These are phyloP conservation scores for Prosopocoilus inquinatus DNA, from an alignment of 2,888 invertebrate species.

Conservation along the genomic window DNA sequence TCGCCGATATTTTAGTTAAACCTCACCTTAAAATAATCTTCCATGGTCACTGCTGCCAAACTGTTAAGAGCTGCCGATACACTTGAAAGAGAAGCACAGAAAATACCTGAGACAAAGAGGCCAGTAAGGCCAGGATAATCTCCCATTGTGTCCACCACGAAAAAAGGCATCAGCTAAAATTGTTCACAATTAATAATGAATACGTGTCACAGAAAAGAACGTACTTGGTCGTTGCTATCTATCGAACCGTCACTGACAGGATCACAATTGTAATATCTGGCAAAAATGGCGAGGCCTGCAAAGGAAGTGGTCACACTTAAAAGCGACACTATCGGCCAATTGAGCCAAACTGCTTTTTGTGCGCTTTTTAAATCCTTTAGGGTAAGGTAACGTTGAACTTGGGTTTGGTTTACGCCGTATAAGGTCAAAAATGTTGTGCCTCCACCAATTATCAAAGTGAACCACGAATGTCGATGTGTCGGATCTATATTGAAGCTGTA, in stretches of 20 bases:
- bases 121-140: slow-evolving; percentile 75
- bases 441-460: slow-evolving; percentile 79
- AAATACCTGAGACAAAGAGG: slow-evolving; percentile 83
- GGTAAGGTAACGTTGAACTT: slow-evolving; percentile 67
- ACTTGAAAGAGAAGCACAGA: slow-evolving; percentile 84
- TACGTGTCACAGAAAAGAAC: background rate
- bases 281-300: slow-evolving; percentile 71
- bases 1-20: background rate
- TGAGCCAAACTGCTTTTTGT: slow-evolving; percentile 70
- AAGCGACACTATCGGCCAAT: slow-evolving; percentile 70
- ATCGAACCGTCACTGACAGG: slow-evolving; percentile 64
- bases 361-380: slow-evolving; percentile 66
- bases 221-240: slow-evolving; percentile 62
- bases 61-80: slow-evolving; percentile 87
- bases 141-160: slow-evolving; percentile 70
- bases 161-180: slow-evolving; percentile 64
- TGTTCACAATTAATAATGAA: background rate
- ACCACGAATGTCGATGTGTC: slow-evolving; percentile 80
- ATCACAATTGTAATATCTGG: slow-evolving; percentile 77
- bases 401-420: slow-evolving; percentile 66
- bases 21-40: slow-evolving; percentile 69
- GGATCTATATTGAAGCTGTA: slow-evolving; percentile 74
- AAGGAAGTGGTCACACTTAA: slow-evolving; percentile 68
- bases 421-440: slow-evolving; percentile 74
- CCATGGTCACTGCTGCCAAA: slow-evolving; percentile 81